Conservation (phyloP, 2,113 vertebrate species). For the Donacobius atricapilla region DNA sequence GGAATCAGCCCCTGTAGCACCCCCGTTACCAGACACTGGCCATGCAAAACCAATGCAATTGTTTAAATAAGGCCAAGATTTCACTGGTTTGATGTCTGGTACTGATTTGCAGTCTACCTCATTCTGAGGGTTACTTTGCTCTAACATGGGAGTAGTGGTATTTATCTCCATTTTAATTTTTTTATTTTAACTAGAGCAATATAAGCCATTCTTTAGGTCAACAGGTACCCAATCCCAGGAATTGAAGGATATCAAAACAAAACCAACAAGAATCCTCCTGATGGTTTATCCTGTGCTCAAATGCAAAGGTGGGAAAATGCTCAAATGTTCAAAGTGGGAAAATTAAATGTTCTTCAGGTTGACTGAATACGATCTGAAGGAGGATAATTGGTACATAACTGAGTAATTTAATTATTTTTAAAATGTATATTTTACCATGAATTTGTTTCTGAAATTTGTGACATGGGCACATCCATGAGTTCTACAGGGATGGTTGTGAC, state of each 20-base stretch:
- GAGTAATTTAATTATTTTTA: neutral
- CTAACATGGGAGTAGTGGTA: neutral
- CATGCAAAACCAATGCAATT: neutral
- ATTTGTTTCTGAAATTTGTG: neutral
- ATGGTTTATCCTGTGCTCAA: neutral
- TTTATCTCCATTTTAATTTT: neutral
- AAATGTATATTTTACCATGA: neutral
- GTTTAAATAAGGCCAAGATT: neutral
- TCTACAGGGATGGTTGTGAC: neutral
- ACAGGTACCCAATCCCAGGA: neutral
- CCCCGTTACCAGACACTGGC: neutral
- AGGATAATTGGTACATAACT: neutral
- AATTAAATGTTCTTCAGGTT: neutral
- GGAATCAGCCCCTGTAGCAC: neutral
- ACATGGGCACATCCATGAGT: neutral
- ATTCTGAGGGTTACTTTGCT: neutral
- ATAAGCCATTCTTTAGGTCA: neutral
- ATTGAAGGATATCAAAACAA: neutral
- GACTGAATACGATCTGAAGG: neutral
- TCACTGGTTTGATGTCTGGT: neutral
- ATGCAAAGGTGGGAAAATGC: too few species aligned
- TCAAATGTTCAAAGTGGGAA: too few species aligned
- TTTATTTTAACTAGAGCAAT: neutral
- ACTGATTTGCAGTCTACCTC: neutral
- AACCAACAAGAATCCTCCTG: accelerated